These are phyloP conservation scores for Probosciger aterrimus DNA, from an alignment of 2,113 vertebrate genomes.

Conservation along the genomic window DNA sequence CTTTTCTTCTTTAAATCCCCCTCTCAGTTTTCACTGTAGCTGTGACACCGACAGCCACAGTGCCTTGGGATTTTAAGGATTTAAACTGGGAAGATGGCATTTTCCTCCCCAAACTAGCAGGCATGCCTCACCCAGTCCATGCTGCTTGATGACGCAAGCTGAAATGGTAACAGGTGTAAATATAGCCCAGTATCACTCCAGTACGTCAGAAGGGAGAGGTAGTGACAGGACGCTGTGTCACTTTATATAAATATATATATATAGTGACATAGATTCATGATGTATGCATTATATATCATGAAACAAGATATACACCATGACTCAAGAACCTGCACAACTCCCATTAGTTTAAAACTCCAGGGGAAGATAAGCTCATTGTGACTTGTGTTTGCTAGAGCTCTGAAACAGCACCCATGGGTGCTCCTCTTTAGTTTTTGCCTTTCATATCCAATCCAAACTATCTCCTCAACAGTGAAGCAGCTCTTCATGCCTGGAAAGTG, in stretches of 20 bases:
- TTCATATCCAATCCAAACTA: not conserved
- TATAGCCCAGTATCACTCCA: not conserved
- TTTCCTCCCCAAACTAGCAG: not conserved
- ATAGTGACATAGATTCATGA: no score
- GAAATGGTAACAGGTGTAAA: not conserved
- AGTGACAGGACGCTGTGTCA: not conserved
- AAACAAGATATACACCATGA: accelerated
- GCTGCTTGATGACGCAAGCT: not conserved
- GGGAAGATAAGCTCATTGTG: not conserved
- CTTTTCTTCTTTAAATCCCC: not conserved
- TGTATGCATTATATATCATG: not conserved
- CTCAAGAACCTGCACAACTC: not conserved
- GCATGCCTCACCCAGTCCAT: not conserved
- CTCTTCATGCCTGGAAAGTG: not conserved
- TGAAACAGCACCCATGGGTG: not conserved
- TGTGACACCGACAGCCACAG: not conserved
- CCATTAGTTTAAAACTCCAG: not conserved
- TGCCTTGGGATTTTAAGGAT: accelerated
- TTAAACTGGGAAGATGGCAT: not conserved
- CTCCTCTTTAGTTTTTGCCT: not conserved
- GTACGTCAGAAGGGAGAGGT: not conserved
- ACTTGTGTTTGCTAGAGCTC: not conserved
- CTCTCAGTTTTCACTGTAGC: not conserved
- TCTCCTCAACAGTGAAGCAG: not conserved
- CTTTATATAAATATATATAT: accelerated